Conservation (phyloP, 2,113 vertebrate species). For the Clarias magur region DNA sequence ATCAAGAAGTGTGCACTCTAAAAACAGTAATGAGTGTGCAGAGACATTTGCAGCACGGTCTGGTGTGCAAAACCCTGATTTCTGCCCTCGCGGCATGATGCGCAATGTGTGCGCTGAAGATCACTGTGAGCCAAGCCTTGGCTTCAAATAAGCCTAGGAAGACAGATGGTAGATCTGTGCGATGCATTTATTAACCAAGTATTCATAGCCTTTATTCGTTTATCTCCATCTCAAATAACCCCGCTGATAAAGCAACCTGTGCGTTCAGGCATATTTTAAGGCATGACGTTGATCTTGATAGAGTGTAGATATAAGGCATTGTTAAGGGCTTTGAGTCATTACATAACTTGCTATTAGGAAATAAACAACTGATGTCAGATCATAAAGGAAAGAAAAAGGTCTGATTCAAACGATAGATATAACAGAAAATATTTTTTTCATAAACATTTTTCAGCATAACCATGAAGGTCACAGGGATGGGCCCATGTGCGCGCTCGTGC, state of each 20-base stretch:
- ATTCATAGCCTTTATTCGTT: not conserved
- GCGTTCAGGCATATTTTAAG: not conserved
- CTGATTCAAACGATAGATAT: no score
- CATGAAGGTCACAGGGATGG: not conserved
- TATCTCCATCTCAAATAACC: not conserved
- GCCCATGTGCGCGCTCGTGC: not conserved
- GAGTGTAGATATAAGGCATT: not conserved
- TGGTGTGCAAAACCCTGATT: not conserved
- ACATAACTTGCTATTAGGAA: not conserved
- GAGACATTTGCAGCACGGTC: not conserved
- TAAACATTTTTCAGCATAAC: not conserved
- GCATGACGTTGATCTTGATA: not conserved
- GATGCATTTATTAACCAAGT: slow-evolving; percentile 1
- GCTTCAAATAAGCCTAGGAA: not conserved
- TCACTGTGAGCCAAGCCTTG: not conserved
- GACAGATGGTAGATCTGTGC: slow-evolving; percentile 5
- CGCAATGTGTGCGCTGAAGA: not conserved
- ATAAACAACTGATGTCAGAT: not conserved
- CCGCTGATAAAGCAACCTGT: not conserved
- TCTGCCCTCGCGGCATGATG: not conserved
- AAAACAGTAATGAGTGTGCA: not conserved
- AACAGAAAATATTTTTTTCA: not conserved
- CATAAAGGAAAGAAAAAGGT: no score
- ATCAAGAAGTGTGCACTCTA: not conserved
- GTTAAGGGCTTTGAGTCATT: not conserved